A percentile compares a stretch with the other conserved stretches of the same genome.
Evolutionary conservation across 2,113 vertebrate species (phyloP).

Genomic region (Pyrgilauda ruficollis): DNA sequence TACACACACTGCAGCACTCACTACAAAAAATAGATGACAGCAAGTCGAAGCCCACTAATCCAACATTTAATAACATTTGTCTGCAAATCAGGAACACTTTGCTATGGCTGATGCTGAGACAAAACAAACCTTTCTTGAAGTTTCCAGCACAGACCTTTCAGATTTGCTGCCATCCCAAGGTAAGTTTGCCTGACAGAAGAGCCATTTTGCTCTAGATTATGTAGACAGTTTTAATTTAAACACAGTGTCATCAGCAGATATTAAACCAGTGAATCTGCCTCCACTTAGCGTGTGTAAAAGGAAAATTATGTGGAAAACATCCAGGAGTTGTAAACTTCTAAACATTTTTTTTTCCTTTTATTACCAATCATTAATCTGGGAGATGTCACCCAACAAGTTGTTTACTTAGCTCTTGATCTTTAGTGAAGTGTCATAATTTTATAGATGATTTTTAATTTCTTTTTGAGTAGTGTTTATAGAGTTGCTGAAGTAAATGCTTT

Average conservation of each 20-base stretch:
- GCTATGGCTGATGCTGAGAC: not conserved
- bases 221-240: not conserved
- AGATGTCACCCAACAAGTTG: not conserved
- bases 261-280: conserved; percentile 3
- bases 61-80: not conserved
- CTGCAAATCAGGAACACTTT: not conserved
- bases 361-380: conserved; percentile 11
- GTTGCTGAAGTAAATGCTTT: not conserved
- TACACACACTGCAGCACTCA: not conserved
- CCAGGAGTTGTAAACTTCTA: not conserved
- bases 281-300: not conserved
- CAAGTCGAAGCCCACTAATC: not conserved
- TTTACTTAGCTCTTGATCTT: conserved; percentile 25
- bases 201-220: not conserved
- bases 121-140: not conserved
- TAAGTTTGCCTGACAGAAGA: not conserved
- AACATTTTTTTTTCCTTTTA: not conserved
- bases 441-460: not conserved
- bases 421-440: not conserved
- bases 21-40: not conserved
- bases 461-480: not conserved
- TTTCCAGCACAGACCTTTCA: not conserved
- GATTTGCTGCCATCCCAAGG: not conserved
- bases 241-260: not conserved
- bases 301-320: conserved; percentile 6